These are phyloP conservation scores for Podarcis lilfordi DNA, from an alignment of 2,797 vertebrate genomes.

Conservation along the genomic window DNA sequence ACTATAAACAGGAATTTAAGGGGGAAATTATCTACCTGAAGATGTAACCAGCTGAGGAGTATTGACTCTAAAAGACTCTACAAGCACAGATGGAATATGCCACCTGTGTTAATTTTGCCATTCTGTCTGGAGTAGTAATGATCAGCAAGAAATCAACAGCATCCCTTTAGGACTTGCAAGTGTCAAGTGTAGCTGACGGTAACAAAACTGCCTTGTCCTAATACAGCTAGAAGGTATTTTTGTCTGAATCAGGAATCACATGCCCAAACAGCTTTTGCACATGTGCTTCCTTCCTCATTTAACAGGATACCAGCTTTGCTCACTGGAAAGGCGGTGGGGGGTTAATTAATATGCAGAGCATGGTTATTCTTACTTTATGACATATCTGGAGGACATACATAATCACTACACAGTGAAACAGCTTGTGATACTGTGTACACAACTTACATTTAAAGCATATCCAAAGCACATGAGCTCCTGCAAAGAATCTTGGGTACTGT, in stretches of 20 bases:
- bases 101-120: neutral
- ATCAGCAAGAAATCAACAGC: neutral
- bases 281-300: neutral
- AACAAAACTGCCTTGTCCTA: neutral
- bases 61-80: too few species aligned
- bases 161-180: neutral
- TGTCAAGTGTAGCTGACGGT: neutral
- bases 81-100: neutral
- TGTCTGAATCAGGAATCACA: neutral
- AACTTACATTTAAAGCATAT: neutral
- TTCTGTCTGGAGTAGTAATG: neutral
- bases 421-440: too few species aligned
- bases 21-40: neutral
- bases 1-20: neutral
- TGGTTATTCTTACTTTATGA: too few species aligned
- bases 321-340: neutral
- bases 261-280: neutral
- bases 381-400: too few species aligned
- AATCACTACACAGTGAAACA: too few species aligned
- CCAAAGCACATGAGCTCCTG: too few species aligned
- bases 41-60: neutral
- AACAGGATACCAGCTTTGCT: conserved; percentile 14
- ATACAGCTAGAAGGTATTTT: neutral
- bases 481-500: too few species aligned
- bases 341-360: neutral